Evolutionary conservation across 2,113 vertebrate species (phyloP).

Genomic region (Heterochromis multidens): DNA sequence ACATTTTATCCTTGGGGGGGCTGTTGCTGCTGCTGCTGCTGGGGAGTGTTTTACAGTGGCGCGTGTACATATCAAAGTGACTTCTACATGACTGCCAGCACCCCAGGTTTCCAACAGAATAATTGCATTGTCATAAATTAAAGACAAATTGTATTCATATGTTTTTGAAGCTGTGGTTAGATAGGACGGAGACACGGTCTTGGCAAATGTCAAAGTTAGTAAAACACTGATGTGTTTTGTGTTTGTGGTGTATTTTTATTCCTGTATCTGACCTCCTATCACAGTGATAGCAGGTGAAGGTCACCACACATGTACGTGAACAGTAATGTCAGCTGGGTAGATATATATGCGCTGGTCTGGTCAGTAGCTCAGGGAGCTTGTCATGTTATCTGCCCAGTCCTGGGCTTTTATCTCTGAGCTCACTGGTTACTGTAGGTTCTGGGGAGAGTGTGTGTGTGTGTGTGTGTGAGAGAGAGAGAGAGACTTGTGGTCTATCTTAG

Average conservation of each 20-base stretch:
- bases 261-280: neutral
- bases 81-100: neutral
- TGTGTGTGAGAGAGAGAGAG: neutral
- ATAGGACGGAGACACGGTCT: too few relatives aligned
- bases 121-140: neutral
- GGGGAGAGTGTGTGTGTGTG: neutral
- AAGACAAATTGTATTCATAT: neutral
- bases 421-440: neutral
- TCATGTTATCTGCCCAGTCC: slow-evolving; percentile 15
- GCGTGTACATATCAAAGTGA: neutral
- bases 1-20: neutral
- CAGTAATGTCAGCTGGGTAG: neutral
- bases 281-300: neutral
- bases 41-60: neutral
- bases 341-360: neutral
- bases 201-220: neutral
- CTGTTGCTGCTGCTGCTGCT: neutral
- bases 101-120: neutral
- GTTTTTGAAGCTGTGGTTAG: neutral
- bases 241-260: neutral
- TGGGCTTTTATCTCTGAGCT: slow-evolving; percentile 45
- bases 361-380: neutral
- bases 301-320: neutral
- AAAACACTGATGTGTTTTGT: neutral
- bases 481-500: neutral